Conservation (phyloP, 92 coral and sea anemone species). For the Chrysogorgia sp. region DNA sequence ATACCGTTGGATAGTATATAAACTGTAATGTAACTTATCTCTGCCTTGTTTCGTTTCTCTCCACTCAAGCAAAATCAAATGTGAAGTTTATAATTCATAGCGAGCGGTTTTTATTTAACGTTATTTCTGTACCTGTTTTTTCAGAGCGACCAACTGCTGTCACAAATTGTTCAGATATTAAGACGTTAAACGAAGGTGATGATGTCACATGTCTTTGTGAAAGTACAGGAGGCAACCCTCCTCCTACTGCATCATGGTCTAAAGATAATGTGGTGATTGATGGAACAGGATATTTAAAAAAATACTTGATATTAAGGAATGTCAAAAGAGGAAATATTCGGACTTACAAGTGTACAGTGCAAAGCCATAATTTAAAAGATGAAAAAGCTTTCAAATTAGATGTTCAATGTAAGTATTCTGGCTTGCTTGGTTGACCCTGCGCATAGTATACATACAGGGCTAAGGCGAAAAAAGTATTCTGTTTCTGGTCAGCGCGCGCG, state of each 20-base stretch:
- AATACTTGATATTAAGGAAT: not conserved
- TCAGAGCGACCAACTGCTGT: not conserved
- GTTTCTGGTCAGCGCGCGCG: too few relatives aligned
- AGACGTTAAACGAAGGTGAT: conserved; percentile 1
- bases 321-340: not conserved
- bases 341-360: conserved; percentile 13
- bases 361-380: conserved; percentile 5
- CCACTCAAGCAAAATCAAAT: too few relatives aligned
- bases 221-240: conserved; percentile 14
- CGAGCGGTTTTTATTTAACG: too few relatives aligned
- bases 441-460: too few relatives aligned
- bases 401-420: not conserved
- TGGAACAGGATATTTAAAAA: not conserved
- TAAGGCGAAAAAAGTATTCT: too few relatives aligned
- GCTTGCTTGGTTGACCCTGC: too few relatives aligned
- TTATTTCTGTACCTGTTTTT: too few relatives aligned
- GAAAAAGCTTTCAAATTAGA: not conserved
- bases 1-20: too few relatives aligned
- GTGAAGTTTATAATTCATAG: too few relatives aligned
- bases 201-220: conserved; percentile 2
- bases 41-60: too few relatives aligned
- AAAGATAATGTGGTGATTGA: not conserved
- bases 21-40: too few relatives aligned
- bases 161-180: not conserved
- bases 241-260: conserved; percentile 9